Conservation (phyloP, 2,888 invertebrate genomes). For the Oscheius sp. region DNA sequence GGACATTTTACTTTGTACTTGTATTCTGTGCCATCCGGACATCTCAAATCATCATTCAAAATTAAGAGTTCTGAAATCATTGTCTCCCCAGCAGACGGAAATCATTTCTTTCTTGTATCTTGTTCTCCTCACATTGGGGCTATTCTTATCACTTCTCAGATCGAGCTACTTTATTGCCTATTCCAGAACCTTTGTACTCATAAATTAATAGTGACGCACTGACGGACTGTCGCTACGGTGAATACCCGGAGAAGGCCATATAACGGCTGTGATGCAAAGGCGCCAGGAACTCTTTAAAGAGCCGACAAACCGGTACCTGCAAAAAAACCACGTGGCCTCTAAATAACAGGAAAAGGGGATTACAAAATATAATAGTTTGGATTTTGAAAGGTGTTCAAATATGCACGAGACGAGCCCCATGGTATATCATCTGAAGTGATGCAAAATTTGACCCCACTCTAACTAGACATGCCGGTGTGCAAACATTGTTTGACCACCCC, state of each 20-base stretch:
- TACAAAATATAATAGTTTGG: background rate
- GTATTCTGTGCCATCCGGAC: background rate
- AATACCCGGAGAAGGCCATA: slow-evolving; percentile 18
- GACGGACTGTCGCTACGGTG: slow-evolving; percentile 13
- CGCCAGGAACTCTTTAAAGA: slow-evolving; percentile 21
- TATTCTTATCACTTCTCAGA: background rate
- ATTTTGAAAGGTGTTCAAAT: slow-evolving; percentile 3
- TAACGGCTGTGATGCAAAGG: slow-evolving; percentile 23
- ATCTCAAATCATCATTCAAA: background rate
- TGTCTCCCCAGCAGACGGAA: background rate
- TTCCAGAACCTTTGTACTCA: slow-evolving; percentile 36
- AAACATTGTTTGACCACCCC: slow-evolving; percentile 3
- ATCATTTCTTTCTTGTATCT: slow-evolving; percentile 11
- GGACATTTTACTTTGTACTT: too few relatives aligned
- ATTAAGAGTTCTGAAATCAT: background rate
- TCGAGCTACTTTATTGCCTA: slow-evolving; percentile 13
- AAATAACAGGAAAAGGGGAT: background rate
- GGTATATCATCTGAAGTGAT: slow-evolving; percentile 6
- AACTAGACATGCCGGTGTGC: slow-evolving; percentile 1
- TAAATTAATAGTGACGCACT: slow-evolving; percentile 28
- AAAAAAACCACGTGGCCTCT: background rate
- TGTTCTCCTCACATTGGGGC: background rate
- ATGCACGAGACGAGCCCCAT: too few relatives aligned
- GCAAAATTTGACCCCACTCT: background rate
- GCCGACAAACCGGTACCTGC: slow-evolving; percentile 2